These are phyloP conservation scores for Palythoa grandis DNA, from an alignment of 92 coral and sea anemone species.

Conservation along the genomic window DNA sequence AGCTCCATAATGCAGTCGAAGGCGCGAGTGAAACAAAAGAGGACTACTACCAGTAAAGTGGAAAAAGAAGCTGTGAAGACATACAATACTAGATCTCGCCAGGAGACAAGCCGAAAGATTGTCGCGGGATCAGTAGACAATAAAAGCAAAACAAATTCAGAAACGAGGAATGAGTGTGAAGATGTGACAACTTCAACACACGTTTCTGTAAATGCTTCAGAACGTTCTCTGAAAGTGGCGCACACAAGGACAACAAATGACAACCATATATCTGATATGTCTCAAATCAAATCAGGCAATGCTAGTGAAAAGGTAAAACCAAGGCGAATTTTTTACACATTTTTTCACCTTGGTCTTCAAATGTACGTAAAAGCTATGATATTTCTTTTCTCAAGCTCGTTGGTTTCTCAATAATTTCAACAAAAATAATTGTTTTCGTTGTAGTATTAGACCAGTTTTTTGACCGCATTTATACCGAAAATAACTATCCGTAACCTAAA, in stretches of 20 bases:
- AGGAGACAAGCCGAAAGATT: constrained; percentile 1
- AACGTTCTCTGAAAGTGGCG: not conserved
- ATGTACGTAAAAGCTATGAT: not conserved
- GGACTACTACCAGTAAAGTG: constrained; percentile 14
- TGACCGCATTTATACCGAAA: too few relatives aligned
- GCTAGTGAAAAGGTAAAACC: not conserved
- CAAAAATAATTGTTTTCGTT: too few relatives aligned
- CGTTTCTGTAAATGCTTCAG: not conserved
- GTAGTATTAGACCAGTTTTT: too few relatives aligned
- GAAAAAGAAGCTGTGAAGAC: constrained; percentile 18
- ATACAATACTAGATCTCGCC: constrained; percentile 19
- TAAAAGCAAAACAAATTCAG: not conserved
- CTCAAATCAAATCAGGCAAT: not conserved
- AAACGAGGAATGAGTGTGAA: not conserved
- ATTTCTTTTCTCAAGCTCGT: not conserved
- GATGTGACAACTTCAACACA: not conserved
- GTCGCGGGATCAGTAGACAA: not conserved
- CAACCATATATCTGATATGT: not conserved
- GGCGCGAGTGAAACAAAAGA: not conserved
- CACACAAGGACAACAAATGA: not conserved
- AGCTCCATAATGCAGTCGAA: not conserved
- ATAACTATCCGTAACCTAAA: too few relatives aligned
- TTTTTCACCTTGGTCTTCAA: not conserved
- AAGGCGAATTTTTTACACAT: not conserved
- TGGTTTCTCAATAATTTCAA: too few relatives aligned